These are phyloP conservation scores for Marasmarcha lunaedactyla DNA, from an alignment of 2,888 invertebrate genomes.

Conservation along the genomic window DNA sequence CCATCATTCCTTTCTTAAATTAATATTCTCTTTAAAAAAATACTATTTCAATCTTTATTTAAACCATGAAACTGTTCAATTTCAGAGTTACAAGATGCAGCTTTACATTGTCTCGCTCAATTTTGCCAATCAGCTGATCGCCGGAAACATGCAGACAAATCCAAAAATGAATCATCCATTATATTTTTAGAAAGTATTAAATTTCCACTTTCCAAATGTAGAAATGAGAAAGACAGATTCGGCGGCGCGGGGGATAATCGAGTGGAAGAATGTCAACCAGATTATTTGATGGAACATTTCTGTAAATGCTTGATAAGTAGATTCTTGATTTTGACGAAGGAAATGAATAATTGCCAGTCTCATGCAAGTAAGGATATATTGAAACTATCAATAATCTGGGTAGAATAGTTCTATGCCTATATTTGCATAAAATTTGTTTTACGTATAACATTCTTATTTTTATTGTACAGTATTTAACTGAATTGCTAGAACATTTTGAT, in stretches of 20 bases:
- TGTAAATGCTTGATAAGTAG: slow-evolving; percentile 37
- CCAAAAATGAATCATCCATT: slow-evolving; percentile 25
- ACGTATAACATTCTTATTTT: too few relatives aligned
- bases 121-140: slow-evolving; percentile 31
- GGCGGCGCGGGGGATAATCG: slow-evolving; percentile 27
- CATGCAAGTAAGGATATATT: slow-evolving; percentile 34
- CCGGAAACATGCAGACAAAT: slow-evolving; percentile 29
- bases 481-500: too few relatives aligned
- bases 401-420: too few relatives aligned
- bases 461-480: too few relatives aligned
- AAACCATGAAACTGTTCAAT: too few relatives aligned
- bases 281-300: slow-evolving; percentile 42
- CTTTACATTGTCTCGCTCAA: slow-evolving; percentile 38
- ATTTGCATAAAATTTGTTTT: too few relatives aligned
- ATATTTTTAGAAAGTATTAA: slow-evolving; percentile 38
- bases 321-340: slow-evolving; percentile 30
- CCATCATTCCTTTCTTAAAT: too few relatives aligned
- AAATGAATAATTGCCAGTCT: slow-evolving; percentile 27
- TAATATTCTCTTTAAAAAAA: too few relatives aligned
- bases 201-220: slow-evolving; percentile 21
- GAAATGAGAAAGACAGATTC: slow-evolving; percentile 12
- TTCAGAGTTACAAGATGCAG: slow-evolving; percentile 45
- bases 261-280: slow-evolving; percentile 35
- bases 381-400: too few relatives aligned
- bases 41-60: too few relatives aligned